phyloP scores from a whole-genome alignment of 2,797 vertebrate species.

The Sandelia bainsii region DNA sequence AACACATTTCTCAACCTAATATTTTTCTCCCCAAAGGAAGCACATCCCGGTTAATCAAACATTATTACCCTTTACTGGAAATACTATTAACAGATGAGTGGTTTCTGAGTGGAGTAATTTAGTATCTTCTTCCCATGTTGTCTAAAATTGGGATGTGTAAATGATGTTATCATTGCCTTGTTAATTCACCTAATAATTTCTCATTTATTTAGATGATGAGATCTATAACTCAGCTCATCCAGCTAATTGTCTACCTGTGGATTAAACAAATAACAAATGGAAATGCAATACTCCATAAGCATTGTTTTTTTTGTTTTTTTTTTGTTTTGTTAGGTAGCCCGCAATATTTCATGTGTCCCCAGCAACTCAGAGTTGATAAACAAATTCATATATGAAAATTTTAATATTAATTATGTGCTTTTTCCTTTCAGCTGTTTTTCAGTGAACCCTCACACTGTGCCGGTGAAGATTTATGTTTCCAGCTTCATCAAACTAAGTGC shows the following conservation, averaged over 20 bases:
- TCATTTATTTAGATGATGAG: conserved; percentile 78
- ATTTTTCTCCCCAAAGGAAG: conserved; percentile 62
- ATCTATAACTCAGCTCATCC: conserved; percentile 61
- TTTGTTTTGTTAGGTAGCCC: conserved; percentile 23
- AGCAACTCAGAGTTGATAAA: conserved; percentile 34
- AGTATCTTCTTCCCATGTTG: conserved; percentile 77
- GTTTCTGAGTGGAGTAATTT: conserved; percentile 74
- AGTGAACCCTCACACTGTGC: conserved; percentile 5
- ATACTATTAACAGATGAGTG: conserved; percentile 70
- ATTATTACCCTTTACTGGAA: conserved; percentile 78
- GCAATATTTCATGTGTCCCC: conserved; percentile 35
- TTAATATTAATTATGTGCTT: conserved; percentile 44
- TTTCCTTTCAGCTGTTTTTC: conserved; percentile 40
- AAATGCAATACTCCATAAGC: conserved; percentile 38
- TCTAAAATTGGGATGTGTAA: conserved; percentile 70
- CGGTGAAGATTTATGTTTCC: conserved; percentile 27
- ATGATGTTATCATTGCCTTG: conserved; percentile 72
- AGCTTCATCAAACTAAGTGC: neutral
- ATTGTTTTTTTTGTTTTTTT: conserved; percentile 8
- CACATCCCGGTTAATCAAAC: conserved; percentile 68
- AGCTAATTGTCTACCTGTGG: conserved; percentile 65
- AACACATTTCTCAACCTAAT: conserved; percentile 73
- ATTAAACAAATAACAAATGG: conserved; percentile 49
- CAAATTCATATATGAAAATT: conserved; percentile 23
- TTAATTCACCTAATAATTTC: conserved; percentile 81